Evolutionary conservation across 2,797 vertebrate genomes (phyloP), one percentile per base, ranked within the genome.

Genomic region (Oreochromis grahami): DNA sequence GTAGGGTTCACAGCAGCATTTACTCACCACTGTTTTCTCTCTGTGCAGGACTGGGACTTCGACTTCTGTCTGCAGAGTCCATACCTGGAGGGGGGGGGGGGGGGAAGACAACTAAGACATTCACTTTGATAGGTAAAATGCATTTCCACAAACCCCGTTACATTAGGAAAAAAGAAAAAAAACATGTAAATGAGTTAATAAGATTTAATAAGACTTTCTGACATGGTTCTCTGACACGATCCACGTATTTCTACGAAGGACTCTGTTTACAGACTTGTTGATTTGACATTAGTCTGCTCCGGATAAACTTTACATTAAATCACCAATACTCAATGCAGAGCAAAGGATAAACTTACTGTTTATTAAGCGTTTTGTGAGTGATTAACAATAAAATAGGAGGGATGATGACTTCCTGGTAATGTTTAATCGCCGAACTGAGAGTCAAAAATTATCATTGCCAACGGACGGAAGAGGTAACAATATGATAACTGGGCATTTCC

Each of bases 61-160:
- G 82, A 83, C 81, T 91, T 88, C 38, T 85, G 78, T 4, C 87
- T 77, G 92, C 82, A 90, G 93, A 93, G 55, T 92, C 92, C 95
- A 95, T 95, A 60, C 24, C 92, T 94, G 17, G 21, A 24, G 38
- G 83, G 51, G 63, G 38, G 84, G 51, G 26, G 26, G 26, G 26
- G 26, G 4, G 4, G n/a, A n/a, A 26, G 2, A 7, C 5, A 29
- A 15, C 68, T 11, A 41, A 34, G 8, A 17, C 7, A 38, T 9
- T 50, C 34, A 70, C 32, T 63, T n/a, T 63, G 19, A 63, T n/a
- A 63, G 19, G 58, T 8, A 36, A 63, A 63, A 63, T 38, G 19
- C 58, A 13, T n/a, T 5, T 3, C 10, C 36, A 63, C 32, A 63
- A 63, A 38, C 11, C 19, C 32, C 32, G 32, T 63, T 36, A 63